phyloP scores from a whole-genome alignment of 1,140 invertebrate species.

The Augochlora pura region DNA sequence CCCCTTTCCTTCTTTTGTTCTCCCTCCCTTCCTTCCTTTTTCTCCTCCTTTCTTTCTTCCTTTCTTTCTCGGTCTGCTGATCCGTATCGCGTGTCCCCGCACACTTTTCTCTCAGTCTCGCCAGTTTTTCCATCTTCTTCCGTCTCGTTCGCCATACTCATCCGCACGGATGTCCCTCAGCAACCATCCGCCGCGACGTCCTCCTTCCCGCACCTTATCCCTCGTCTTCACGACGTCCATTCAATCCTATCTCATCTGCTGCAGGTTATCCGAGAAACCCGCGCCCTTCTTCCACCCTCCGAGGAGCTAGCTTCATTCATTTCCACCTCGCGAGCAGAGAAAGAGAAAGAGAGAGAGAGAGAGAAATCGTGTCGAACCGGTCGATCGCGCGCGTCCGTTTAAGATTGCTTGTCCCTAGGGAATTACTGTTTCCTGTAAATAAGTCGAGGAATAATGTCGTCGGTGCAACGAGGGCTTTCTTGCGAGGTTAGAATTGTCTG shows the following conservation, averaged over 20 bases:
- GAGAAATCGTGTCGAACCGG: background rate
- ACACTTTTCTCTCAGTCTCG: too few relatives aligned
- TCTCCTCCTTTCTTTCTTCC: too few relatives aligned
- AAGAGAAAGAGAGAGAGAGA: too few relatives aligned
- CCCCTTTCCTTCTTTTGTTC: too few relatives aligned
- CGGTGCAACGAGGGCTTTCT: too few relatives aligned
- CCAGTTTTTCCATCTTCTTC: background rate
- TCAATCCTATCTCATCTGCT: constrained; percentile 61
- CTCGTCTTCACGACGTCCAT: constrained; percentile 52
- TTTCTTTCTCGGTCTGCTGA: too few relatives aligned
- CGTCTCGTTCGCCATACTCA: background rate
- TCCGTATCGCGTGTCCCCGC: too few relatives aligned
- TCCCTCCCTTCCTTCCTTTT: too few relatives aligned
- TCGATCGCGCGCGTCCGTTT: constrained; percentile 23
- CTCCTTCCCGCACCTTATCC: constrained; percentile 37
- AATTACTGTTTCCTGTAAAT: too few relatives aligned
- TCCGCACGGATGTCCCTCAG: background rate
- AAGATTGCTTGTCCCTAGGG: too few relatives aligned
- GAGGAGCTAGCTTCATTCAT: constrained; percentile 47
- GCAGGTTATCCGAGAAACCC: constrained; percentile 34
- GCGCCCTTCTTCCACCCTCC: background rate
- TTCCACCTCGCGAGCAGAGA: constrained; percentile 7
- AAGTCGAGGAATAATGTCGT: too few relatives aligned
- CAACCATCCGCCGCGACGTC: constrained; percentile 8
- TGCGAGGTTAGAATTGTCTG: too few relatives aligned